Evolutionary conservation across 2,113 vertebrate genomes (phyloP).

Genomic region (Grammomys surdaster): DNA sequence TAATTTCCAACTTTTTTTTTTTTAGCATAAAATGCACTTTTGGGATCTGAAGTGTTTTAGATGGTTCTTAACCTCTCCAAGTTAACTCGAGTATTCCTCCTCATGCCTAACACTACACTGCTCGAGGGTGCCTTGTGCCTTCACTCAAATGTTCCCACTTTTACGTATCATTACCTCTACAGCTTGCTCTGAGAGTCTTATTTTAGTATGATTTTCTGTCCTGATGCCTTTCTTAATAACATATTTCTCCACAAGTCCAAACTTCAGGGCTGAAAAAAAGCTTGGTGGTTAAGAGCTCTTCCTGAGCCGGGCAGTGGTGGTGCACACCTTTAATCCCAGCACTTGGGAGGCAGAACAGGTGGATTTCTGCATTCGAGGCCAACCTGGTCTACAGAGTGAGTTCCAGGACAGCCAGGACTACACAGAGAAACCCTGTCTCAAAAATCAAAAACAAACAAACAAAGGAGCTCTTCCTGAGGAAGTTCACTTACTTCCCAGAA

Average conservation of each 20-base stretch:
- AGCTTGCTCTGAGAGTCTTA: neutral
- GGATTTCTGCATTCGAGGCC: too few species aligned
- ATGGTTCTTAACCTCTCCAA: neutral
- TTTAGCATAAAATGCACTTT: neutral
- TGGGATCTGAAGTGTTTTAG: neutral
- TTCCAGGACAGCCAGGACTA: too few species aligned
- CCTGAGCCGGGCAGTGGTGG: too few species aligned
- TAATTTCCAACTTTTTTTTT: neutral
- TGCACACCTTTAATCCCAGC: too few species aligned
- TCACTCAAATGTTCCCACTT: neutral
- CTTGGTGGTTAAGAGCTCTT: neutral
- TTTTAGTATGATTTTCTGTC: neutral
- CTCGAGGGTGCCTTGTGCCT: neutral
- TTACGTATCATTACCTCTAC: neutral
- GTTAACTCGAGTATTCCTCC: neutral
- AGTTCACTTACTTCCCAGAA: neutral
- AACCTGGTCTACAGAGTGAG: too few species aligned
- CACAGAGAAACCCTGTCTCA: too few species aligned
- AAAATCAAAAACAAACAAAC: too few species aligned
- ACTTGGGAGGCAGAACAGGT: too few species aligned
- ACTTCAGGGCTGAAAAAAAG: neutral
- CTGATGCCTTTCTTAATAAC: neutral
- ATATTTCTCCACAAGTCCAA: neutral
- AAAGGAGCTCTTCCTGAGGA: neutral
- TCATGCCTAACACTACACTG: conserved; percentile 17